Evolutionary conservation across 2,888 invertebrate species (phyloP).

Genomic region (Rhagium mordax): DNA sequence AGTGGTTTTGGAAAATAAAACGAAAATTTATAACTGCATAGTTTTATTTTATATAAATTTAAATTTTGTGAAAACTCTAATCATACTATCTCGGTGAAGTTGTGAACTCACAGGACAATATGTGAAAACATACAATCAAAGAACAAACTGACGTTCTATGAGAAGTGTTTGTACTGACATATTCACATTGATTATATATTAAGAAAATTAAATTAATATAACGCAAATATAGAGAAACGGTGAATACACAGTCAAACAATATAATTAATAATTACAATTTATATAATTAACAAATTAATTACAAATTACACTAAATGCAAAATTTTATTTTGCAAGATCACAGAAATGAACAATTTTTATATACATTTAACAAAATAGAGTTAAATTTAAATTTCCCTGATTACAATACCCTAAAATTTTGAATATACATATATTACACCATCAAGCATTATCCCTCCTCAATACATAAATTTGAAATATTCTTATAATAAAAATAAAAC

Average conservation of each 20-base stretch:
- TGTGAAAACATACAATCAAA: conserved; percentile 35
- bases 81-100: conserved; percentile 33
- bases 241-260: conserved; percentile 41
- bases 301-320: conserved; percentile 43
- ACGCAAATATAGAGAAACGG: conserved; percentile 25
- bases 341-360: conserved; percentile 45
- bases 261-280: conserved; percentile 25
- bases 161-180: conserved; percentile 39
- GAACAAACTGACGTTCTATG: conserved; percentile 14
- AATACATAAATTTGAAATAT: conserved; percentile 17
- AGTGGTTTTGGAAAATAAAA: conserved; percentile 17
- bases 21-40: conserved; percentile 32
- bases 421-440: conserved; percentile 41
- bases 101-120: conserved; percentile 34
- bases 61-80: conserved; percentile 41
- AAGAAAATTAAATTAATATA: conserved; percentile 27
- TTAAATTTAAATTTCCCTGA: conserved; percentile 41
- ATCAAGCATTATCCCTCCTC: conserved; percentile 27
- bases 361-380: conserved; percentile 40
- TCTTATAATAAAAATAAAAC: conserved; percentile 14
- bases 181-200: conserved; percentile 33
- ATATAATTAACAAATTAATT: conserved; percentile 41
- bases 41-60: conserved; percentile 45
- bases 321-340: conserved; percentile 44
- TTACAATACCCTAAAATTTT: conserved; percentile 41